A percentile compares a stretch with the other conserved stretches of the same genome.
These are phyloP conservation scores for Pica pica DNA, from an alignment of 2,113 vertebrate genomes.

Conservation along the genomic window DNA sequence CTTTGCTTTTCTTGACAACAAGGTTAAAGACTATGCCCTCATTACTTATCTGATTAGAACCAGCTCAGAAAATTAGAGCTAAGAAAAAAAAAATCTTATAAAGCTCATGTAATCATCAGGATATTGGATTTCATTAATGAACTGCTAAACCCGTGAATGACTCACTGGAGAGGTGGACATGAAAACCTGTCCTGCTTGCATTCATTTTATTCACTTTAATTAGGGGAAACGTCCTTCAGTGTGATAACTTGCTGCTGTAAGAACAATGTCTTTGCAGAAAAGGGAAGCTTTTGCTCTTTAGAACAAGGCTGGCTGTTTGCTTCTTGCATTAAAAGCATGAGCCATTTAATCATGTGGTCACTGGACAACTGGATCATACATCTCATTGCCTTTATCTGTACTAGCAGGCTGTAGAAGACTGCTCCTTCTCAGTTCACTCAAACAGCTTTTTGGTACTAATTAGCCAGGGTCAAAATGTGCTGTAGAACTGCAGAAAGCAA, in stretches of 20 bases:
- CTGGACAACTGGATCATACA: not conserved
- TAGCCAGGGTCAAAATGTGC: not conserved
- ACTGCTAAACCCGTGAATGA: not conserved
- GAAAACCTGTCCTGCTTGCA: not conserved
- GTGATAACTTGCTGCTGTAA: not conserved
- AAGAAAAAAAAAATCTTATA: not conserved
- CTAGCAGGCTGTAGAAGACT: not conserved
- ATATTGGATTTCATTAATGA: not conserved
- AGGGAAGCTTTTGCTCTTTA: not conserved
- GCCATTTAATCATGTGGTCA: not conserved
- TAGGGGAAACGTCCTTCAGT: not conserved
- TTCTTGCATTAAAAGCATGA: not conserved
- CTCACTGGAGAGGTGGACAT: not conserved
- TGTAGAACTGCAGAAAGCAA: not conserved
- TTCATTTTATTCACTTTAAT: not conserved
- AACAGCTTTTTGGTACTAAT: not conserved
- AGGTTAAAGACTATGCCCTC: slow-evolving; percentile 10
- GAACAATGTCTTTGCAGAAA: not conserved
- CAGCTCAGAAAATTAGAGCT: not conserved
- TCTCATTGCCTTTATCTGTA: not conserved
- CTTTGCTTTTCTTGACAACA: slow-evolving; percentile 48
- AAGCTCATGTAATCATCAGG: not conserved
- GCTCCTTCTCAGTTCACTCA: not conserved
- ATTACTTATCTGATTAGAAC: slow-evolving; percentile 16
- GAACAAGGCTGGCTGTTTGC: not conserved